Evolutionary conservation across 2,113 vertebrate genomes (phyloP).

Genomic region (Danionella cerebrum): DNA sequence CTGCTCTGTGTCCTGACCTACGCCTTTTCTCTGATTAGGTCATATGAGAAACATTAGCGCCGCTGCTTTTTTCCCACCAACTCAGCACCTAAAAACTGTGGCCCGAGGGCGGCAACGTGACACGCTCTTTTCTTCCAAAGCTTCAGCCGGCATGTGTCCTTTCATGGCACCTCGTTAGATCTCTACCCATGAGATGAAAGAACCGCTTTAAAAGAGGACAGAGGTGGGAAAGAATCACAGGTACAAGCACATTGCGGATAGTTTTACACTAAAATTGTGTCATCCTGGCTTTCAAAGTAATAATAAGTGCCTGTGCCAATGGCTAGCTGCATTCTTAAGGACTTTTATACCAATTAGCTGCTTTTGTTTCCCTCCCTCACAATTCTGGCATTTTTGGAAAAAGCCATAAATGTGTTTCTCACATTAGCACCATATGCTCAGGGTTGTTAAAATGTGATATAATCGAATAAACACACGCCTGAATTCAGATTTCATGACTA

Average conservation of each 20-base stretch:
- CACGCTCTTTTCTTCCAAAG: slow-evolving; percentile 63
- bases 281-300: neutral
- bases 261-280: neutral
- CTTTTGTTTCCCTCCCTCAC: neutral
- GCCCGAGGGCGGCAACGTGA: slow-evolving; percentile 70
- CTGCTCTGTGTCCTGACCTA: slow-evolving; percentile 66
- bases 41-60: slow-evolving; percentile 81
- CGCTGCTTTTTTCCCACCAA: slow-evolving; percentile 74
- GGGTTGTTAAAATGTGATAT: slow-evolving; percentile 13
- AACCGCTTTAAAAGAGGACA: slow-evolving; percentile 47
- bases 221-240: slow-evolving; percentile 37
- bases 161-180: slow-evolving; percentile 69
- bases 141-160: slow-evolving; percentile 59
- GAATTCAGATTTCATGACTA: slow-evolving; percentile 7
- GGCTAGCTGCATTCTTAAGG: no score
- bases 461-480: slow-evolving; percentile 14
- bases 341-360: neutral
- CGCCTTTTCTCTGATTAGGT: slow-evolving; percentile 74
- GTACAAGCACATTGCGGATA: slow-evolving; percentile 34
- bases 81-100: slow-evolving; percentile 60
- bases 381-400: slow-evolving; percentile 7
- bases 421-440: slow-evolving; percentile 20
- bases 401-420: slow-evolving; percentile 5
- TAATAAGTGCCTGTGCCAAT: neutral
- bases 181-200: slow-evolving; percentile 61